A percentile compares a stretch with the other conserved stretches of the same genome.
Evolutionary conservation across 2,113 vertebrate genomes (phyloP).

Genomic region (Eulemur rufifrons): DNA sequence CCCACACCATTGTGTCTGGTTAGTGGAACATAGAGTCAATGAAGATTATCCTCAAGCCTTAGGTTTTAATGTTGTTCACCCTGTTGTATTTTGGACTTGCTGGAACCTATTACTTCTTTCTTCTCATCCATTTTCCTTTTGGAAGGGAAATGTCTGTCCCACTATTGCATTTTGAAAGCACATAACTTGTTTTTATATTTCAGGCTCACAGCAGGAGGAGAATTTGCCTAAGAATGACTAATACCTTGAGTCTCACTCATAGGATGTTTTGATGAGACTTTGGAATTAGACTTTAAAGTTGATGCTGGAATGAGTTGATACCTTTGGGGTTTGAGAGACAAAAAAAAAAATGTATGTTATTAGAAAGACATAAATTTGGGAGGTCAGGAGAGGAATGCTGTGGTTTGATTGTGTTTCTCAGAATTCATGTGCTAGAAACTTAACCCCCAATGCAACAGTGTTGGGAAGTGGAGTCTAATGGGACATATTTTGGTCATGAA

Average conservation of each 20-base stretch:
- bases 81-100: background rate
- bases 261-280: background rate
- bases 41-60: background rate
- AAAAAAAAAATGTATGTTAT: background rate
- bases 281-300: background rate
- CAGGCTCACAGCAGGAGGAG: no score
- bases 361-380: background rate
- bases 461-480: background rate
- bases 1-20: background rate
- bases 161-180: background rate
- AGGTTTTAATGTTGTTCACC: background rate
- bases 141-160: no score
- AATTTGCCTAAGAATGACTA: background rate
- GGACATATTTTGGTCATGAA: background rate
- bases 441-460: background rate
- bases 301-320: background rate
- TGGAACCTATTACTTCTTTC: background rate
- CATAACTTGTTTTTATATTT: background rate
- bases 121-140: background rate
- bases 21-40: background rate
- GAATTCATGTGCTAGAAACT: background rate
- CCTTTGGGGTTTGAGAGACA: no score
- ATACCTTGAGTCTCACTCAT: background rate
- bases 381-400: rapidly evolving
- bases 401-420: background rate